These are phyloP conservation scores for Carcinoscorpius rotundicauda DNA, from an alignment of 1,140 invertebrate genomes.

Conservation along the genomic window DNA sequence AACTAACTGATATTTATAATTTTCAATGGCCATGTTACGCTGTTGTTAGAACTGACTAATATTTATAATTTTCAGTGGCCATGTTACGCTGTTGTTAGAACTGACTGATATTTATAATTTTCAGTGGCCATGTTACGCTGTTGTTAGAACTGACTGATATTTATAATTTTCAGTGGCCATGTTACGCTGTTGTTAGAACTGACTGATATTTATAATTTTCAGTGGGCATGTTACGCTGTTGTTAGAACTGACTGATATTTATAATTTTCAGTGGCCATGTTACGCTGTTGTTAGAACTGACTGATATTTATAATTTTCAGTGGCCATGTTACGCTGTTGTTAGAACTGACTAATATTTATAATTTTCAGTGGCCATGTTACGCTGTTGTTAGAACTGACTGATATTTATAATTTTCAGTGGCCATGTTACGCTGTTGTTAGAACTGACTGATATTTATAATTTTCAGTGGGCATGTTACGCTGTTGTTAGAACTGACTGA, in stretches of 20 bases:
- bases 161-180: conserved; percentile 49
- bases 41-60: conserved; percentile 42
- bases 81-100: conserved; percentile 57
- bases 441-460: not conserved
- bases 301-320: conserved; percentile 36
- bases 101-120: conserved; percentile 12
- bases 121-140: conserved; percentile 63
- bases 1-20: conserved; percentile 1
- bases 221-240: conserved; percentile 65
- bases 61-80: conserved; percentile 45
- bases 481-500: conserved; percentile 42
- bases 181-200: conserved; percentile 51
- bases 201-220: conserved; percentile 16
- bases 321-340: conserved; percentile 60
- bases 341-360: not conserved
- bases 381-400: conserved; percentile 49
- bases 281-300: conserved; percentile 51
- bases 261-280: conserved; percentile 49
- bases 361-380: conserved; percentile 51
- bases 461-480: conserved; percentile 56
- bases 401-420: conserved; percentile 39
- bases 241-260: conserved; percentile 24
- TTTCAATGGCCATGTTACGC: conserved; percentile 56
- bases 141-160: conserved; percentile 31
- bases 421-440: conserved; percentile 60